phyloP scores from a whole-genome alignment of 2,888 invertebrate genomes.

The Trachelus iudaicus region DNA sequence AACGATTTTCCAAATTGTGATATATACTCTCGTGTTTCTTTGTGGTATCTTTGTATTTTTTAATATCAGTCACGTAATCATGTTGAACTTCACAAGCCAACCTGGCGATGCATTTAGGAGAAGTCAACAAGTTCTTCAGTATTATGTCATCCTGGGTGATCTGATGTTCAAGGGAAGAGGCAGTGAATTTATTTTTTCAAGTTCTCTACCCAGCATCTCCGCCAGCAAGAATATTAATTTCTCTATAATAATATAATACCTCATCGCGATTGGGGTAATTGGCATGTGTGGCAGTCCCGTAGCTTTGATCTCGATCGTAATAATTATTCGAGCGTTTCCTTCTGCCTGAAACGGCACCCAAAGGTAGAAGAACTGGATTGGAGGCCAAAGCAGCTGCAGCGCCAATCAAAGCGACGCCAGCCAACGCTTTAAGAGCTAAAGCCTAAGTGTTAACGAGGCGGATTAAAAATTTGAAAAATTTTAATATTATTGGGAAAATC shows the following conservation, averaged over 20 bases:
- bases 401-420: constrained; percentile 81
- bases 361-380: constrained; percentile 82
- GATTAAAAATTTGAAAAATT: constrained; percentile 10
- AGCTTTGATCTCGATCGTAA: neutral
- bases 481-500: neutral
- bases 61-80: constrained; percentile 48
- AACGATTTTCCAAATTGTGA: constrained; percentile 40
- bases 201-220: neutral
- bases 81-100: constrained; percentile 58
- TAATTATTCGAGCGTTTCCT: constrained; percentile 65
- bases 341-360: constrained; percentile 78
- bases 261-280: neutral
- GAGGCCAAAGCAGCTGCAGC: constrained; percentile 83
- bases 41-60: constrained; percentile 33
- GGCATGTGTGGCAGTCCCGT: no score
- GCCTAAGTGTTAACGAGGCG: constrained; percentile 64
- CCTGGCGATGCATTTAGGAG: constrained; percentile 56
- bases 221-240: neutral
- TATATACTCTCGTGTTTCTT: constrained; percentile 32
- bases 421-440: constrained; percentile 75
- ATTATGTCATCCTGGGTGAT: neutral
- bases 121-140: constrained; percentile 28
- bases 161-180: neutral
- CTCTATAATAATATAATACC: neutral
- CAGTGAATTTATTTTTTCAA: neutral